These are phyloP conservation scores for Tanypteryx hageni DNA, from an alignment of 2,888 invertebrate genomes.

Conservation along the genomic window DNA sequence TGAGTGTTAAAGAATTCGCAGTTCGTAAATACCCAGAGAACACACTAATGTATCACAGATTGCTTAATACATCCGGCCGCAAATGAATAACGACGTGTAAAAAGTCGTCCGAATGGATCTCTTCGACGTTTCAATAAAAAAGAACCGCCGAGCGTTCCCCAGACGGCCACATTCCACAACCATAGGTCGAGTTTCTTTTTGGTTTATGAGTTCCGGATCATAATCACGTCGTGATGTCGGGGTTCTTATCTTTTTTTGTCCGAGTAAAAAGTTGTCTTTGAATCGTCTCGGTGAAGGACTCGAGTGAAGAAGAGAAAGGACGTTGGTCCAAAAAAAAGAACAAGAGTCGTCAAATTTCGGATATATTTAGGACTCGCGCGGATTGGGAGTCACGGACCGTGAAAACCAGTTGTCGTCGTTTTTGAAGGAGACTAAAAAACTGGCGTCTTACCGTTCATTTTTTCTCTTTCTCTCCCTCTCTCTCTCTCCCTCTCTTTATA, in stretches of 20 bases:
- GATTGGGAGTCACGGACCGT: background rate
- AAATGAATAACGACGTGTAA: background rate
- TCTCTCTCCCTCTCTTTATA: background rate
- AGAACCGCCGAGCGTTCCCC: background rate
- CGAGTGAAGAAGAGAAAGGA: background rate
- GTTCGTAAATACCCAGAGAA: background rate
- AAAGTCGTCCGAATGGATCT: background rate
- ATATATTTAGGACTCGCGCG: slow-evolving; percentile 51
- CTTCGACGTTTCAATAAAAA: background rate
- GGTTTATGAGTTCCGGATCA: slow-evolving; percentile 25
- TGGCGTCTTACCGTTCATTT: background rate
- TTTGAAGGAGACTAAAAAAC: background rate
- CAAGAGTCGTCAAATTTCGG: slow-evolving; percentile 46
- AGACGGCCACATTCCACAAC: background rate
- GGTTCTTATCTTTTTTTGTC: background rate
- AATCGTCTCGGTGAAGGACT: background rate
- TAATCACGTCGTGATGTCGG: background rate
- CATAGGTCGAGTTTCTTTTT: background rate
- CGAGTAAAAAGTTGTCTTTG: background rate
- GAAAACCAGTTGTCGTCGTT: background rate
- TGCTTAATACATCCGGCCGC: slow-evolving; percentile 19
- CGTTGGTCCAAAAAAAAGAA: background rate
- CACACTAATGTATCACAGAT: background rate
- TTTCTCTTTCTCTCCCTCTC: background rate
- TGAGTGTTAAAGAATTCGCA: background rate